Conservation (phyloP, 2,797 vertebrate genomes). For the Pyrocephalus nanus region DNA sequence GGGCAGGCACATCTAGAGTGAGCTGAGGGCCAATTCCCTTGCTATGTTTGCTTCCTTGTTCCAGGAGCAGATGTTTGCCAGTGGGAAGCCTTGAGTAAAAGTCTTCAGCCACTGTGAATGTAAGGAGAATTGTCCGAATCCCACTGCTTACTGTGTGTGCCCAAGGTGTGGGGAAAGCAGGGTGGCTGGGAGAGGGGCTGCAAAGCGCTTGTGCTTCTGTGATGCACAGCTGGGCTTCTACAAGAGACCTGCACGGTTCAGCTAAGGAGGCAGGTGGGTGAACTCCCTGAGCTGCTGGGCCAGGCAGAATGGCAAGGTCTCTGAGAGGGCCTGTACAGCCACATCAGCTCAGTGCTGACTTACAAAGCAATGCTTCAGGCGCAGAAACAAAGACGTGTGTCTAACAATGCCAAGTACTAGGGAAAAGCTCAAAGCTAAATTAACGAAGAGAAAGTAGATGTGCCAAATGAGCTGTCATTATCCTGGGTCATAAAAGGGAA, state of each 20-base stretch:
- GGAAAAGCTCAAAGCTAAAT: neutral
- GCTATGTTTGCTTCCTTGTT: neutral
- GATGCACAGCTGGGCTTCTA: neutral
- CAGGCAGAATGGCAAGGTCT: neutral
- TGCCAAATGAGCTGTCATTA: neutral
- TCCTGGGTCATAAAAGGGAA: neutral
- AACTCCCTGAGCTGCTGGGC: neutral
- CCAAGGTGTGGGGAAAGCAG: neutral
- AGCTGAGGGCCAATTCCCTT: neutral
- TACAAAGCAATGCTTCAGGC: neutral
- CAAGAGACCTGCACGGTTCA: neutral
- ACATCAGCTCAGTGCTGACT: neutral
- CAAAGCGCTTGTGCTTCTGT: neutral
- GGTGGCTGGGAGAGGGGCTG: neutral
- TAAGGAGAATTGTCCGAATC: neutral
- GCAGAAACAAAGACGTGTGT: neutral
- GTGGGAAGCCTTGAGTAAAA: neutral
- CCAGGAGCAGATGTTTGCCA: neutral
- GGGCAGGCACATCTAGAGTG: neutral
- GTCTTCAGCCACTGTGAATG: neutral
- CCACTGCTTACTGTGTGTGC: neutral
- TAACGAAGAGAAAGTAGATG: neutral
- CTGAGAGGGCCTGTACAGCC: neutral
- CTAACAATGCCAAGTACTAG: neutral
- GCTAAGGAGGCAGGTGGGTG: neutral